Conservation (phyloP, 2,888 invertebrate species). For the Cynaeus angustus region DNA sequence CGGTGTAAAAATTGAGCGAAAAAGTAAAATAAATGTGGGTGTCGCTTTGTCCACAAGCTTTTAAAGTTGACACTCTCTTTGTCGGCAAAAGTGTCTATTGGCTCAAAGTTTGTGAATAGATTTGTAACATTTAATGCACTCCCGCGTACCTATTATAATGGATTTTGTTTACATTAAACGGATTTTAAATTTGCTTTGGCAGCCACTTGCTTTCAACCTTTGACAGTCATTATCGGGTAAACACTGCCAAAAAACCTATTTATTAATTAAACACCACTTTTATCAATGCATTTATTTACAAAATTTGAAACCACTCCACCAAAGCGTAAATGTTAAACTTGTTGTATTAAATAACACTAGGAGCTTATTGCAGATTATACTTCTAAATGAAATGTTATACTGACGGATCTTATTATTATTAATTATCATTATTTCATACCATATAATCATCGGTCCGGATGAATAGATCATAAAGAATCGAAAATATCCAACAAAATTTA, state of each 20-base stretch:
- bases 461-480: no score
- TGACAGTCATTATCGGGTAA: not conserved
- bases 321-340: no score
- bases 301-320: not conserved
- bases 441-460: no score
- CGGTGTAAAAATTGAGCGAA: not conserved
- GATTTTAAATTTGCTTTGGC: slow-evolving; percentile 2
- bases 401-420: no score
- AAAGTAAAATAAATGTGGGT: slow-evolving; percentile 35
- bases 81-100: slow-evolving; percentile 32
- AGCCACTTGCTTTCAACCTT: not conserved
- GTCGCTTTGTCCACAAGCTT: slow-evolving; percentile 27
- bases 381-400: no score
- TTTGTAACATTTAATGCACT: slow-evolving; percentile 29
- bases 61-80: slow-evolving; percentile 37
- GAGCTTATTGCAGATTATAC: no score
- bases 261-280: not conserved
- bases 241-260: not conserved
- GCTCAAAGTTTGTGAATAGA: slow-evolving; percentile 37
- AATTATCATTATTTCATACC: no score
- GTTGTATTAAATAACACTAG: no score
- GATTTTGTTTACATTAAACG: slow-evolving; percentile 14
- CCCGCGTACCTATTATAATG: slow-evolving; percentile 17
- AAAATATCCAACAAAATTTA: no score
- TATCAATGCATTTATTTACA: not conserved